Percentiles rank a stretch among this genome's conserved stretches.
phyloP scores from a whole-genome alignment of 2,113 vertebrate species.

The Arenaria interpres region DNA sequence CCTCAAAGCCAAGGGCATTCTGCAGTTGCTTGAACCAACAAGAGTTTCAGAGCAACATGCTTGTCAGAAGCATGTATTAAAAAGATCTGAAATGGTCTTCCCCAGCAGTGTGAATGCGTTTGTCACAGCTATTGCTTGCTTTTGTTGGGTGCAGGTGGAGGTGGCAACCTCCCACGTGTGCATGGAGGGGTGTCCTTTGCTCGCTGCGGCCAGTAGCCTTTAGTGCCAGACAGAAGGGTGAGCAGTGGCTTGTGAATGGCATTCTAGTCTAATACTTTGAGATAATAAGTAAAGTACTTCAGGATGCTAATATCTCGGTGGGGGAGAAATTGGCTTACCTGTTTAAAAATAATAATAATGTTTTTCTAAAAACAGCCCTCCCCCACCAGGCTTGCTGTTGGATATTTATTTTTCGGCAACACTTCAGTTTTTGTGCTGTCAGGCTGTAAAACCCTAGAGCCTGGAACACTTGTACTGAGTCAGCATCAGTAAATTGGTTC shows the following conservation, averaged over 20 bases:
- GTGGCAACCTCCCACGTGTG: rapidly evolving
- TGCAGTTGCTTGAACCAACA: not conserved
- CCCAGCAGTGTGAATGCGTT: rapidly evolving
- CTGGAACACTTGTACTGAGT: not conserved
- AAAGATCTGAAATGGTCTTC: rapidly evolving
- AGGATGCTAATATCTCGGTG: not conserved
- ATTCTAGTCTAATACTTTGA: not conserved
- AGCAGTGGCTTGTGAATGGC: not conserved
- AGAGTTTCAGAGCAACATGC: not conserved
- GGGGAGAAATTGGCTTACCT: not conserved
- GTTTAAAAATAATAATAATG: not conserved
- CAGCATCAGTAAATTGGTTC: not conserved
- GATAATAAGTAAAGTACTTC: not conserved
- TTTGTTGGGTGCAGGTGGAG: not conserved
- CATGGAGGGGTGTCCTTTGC: rapidly evolving
- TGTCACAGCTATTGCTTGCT: rapidly evolving
- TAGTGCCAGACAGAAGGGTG: not conserved
- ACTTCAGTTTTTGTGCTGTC: not conserved
- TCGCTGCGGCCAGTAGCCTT: not conserved
- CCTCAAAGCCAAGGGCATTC: not conserved
- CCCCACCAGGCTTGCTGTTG: rapidly evolving
- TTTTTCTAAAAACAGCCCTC: not conserved
- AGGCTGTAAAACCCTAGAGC: not conserved
- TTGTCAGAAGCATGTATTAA: rapidly evolving
- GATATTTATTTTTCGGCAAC: not conserved